Evolutionary conservation across 2,113 vertebrate genomes (phyloP).

Genomic region (Hucho hucho): DNA sequence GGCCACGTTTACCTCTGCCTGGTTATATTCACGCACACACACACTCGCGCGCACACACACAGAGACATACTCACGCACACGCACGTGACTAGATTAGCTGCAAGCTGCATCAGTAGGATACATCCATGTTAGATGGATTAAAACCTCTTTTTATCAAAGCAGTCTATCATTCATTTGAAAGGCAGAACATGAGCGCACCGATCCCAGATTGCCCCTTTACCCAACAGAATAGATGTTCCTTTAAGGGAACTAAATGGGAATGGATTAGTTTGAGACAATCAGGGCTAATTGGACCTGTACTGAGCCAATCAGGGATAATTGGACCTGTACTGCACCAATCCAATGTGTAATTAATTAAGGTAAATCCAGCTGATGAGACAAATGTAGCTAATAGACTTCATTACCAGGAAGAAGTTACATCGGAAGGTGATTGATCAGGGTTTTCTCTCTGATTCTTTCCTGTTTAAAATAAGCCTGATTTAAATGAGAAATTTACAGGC

Average conservation of each 20-base stretch:
- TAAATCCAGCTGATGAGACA: slow-evolving; percentile 71
- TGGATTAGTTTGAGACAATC: slow-evolving; percentile 69
- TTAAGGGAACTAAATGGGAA: slow-evolving; percentile 59
- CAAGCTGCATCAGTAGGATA: background rate
- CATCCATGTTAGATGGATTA: background rate
- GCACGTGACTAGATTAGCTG: slow-evolving; percentile 13
- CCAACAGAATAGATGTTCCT: slow-evolving; percentile 45
- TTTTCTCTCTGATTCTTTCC: slow-evolving; percentile 28
- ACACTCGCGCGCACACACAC: background rate
- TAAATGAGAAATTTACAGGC: slow-evolving; percentile 43
- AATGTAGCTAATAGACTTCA: slow-evolving; percentile 73
- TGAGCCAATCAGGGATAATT: slow-evolving; percentile 56
- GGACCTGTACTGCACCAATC: slow-evolving; percentile 65
- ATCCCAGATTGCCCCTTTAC: no score
- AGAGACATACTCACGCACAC: background rate
- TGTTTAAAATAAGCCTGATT: slow-evolving; percentile 29
- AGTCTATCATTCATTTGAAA: no score
- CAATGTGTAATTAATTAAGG: slow-evolving; percentile 68
- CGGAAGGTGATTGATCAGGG: slow-evolving; percentile 60
- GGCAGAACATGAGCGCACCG: no score
- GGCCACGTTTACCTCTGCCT: slow-evolving; percentile 50
- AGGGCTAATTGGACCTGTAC: slow-evolving; percentile 58
- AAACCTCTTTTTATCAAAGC: slow-evolving; percentile 15
- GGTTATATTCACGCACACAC: background rate
- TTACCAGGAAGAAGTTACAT: slow-evolving; percentile 67